Evolutionary conservation across 2,113 vertebrate species (phyloP), one percentile per base, ranked within the genome.

Genomic region (Cottus gobio): DNA sequence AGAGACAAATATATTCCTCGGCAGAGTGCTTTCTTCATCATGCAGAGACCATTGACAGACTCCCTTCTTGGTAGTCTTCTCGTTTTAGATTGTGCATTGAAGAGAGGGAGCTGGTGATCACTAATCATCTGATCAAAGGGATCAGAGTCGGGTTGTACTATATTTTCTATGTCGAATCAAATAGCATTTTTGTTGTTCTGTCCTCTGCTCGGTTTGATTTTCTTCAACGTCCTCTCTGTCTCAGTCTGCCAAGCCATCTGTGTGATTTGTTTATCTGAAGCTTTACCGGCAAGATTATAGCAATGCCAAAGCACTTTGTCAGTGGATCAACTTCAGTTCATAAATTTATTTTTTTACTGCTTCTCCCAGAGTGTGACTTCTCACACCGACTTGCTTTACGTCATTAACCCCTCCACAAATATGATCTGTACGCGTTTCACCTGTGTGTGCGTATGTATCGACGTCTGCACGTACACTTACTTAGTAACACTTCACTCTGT

Each of bases 141-240:
- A 56, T 84, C 34, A 57, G 6, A 44, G 42, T 61, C 69, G 12
- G 12, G n/a, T 39, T 2, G 2, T 24, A 54, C 20, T 9, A 1
- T 37, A 7, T 56, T 61, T 57, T 62, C 22, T 71, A 30, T 2
- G 3, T 26, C 6, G 5, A 20, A 5, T 63, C 18, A 44, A 42
- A 39, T 0, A 39, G 24, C 26, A 22, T 2, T 75, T 60, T 11
- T 39, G 65, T 34, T 42, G 20, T 56, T 66, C 18, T 68, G 50
- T 63, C 10, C 16, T 80, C 72, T 58, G 48, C 71, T 74, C 39
- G 57, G 20, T 70, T 82, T 74, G 7, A 83, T 56, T 61, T 56
- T 2, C 67, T 77, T 46, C 36, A 24, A 11, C n/a, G 8, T 60
- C 37, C 30, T 61, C 16, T 67, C 42, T 34, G 56, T 20, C 12